Percentiles rank a stretch among this genome's conserved stretches.
Conservation (phyloP, 2,888 invertebrate species). For the Nebria salina region DNA sequence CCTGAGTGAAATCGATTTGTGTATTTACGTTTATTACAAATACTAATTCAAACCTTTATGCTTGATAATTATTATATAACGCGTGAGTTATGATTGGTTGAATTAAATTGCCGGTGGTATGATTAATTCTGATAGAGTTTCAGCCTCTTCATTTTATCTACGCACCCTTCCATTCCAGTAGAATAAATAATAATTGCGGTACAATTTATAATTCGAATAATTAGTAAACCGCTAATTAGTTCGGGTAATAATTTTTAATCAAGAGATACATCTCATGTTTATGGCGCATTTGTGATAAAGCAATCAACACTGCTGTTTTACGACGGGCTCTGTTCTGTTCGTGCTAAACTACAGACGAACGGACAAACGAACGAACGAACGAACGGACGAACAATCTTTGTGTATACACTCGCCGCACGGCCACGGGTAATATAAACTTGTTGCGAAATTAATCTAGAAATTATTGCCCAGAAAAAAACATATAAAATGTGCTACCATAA, state of each 20-base stretch:
- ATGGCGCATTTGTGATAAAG: constrained; percentile 42
- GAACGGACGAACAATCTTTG: not conserved
- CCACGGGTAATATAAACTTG: constrained; percentile 26
- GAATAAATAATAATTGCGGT: not conserved
- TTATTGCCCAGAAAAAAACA: constrained; percentile 24
- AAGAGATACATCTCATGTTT: constrained; percentile 26
- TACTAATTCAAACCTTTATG: not conserved
- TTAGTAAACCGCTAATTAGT: constrained; percentile 42
- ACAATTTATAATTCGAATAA: constrained; percentile 45
- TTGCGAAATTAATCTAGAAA: constrained; percentile 43
- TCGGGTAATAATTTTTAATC: constrained; percentile 45
- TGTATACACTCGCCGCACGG: constrained; percentile 17
- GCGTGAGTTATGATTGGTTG: not conserved
- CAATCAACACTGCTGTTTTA: constrained; percentile 38
- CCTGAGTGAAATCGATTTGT: not conserved
- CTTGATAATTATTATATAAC: not conserved
- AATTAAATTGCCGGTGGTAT: not conserved
- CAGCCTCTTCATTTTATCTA: not conserved
- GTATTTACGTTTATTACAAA: not conserved
- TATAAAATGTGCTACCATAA: constrained; percentile 24
- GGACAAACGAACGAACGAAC: not conserved
- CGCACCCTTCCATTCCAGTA: not conserved
- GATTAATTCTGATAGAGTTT: not conserved
- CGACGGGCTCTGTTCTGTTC: constrained; percentile 22
- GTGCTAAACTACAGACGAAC: not conserved